Conservation (phyloP, 1,140 invertebrate genomes). For the Drosophila watanabei region DNA sequence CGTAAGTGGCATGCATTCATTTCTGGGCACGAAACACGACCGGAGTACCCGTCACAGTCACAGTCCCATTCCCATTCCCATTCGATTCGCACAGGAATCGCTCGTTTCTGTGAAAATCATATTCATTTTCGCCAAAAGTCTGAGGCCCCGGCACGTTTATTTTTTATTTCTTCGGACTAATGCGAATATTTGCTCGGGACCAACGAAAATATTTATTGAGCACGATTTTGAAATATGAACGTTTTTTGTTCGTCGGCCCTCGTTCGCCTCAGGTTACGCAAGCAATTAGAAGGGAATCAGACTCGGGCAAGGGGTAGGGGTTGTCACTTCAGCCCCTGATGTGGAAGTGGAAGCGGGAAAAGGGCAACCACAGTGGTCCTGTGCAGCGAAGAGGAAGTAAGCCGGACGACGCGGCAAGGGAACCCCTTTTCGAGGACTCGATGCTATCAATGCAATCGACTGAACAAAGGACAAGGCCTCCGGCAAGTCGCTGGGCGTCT, state of each 20-base stretch:
- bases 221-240: constrained; percentile 82
- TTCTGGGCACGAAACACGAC: constrained; percentile 54
- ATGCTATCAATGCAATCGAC: constrained; percentile 57
- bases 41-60: constrained; percentile 13
- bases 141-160: constrained; percentile 66
- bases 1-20: constrained; percentile 80
- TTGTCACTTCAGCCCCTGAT: constrained; percentile 51
- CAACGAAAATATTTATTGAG: constrained; percentile 80
- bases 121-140: constrained; percentile 59
- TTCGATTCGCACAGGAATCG: constrained; percentile 57
- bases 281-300: constrained; percentile 77
- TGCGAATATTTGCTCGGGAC: constrained; percentile 57
- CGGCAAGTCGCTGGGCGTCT: constrained; percentile 13
- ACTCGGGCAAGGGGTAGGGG: constrained; percentile 27
- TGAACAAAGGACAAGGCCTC: constrained; percentile 67
- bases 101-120: constrained; percentile 49
- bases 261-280: constrained; percentile 74
- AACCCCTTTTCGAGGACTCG: constrained; percentile 15
- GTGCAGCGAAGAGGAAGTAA: constrained; percentile 74
- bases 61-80: constrained; percentile 20
- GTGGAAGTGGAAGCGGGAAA: constrained; percentile 41
- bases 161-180: constrained; percentile 34
- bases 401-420: constrained; percentile 59
- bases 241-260: constrained; percentile 44
- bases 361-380: constrained; percentile 59